Evolutionary conservation across 2,888 invertebrate species (phyloP), one percentile per base, ranked within the genome.

Genomic region (Anthrax anthrax): DNA sequence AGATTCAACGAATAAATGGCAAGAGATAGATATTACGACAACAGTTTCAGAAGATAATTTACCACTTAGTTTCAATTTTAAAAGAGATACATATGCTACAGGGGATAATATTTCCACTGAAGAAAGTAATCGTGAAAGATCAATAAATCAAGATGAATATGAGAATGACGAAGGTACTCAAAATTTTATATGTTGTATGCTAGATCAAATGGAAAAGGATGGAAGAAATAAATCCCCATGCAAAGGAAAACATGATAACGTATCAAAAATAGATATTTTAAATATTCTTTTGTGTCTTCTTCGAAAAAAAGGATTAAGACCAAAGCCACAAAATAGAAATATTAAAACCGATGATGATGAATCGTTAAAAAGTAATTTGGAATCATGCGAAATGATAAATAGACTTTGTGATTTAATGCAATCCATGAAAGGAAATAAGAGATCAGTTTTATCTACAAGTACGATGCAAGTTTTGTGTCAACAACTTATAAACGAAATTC

Each of bases 401-500:
- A 23, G 23, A 23, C 4, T 23, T 4, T 23, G 23, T 23, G 23
- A 23, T 4, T 6, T 23, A 23, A 6, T 23, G 23, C 23, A 8
- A 4, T 23, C 5, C 8, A 6, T 23, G 23, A 23, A 8, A 12
- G 13, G 12, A 12, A 12, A 32, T 32, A 32, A 9, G 13, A 4
- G 13, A 12, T 12, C 12, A 5, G 12, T 12, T 12, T 32, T 9
- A 12, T 12, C 12, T 32, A 12, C 8, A 5, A 32, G 12, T 12
- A 32, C 12, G 3, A 3, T 9, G 9, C 9, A 32, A 32, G 1
- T 9, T 12, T 32, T 32, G 12, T 32, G 29, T 12, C 2, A 32
- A 32, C 29, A 32, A 12, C 29, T 32, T 32, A 32, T 32, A 2
- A 12, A 32, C 12, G 12, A 80, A 59, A 77, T 78, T 54, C 75